Base-by-base conservation (phyloP, 2,888 invertebrate genomes). In the Lasiommata megera region DNA sequence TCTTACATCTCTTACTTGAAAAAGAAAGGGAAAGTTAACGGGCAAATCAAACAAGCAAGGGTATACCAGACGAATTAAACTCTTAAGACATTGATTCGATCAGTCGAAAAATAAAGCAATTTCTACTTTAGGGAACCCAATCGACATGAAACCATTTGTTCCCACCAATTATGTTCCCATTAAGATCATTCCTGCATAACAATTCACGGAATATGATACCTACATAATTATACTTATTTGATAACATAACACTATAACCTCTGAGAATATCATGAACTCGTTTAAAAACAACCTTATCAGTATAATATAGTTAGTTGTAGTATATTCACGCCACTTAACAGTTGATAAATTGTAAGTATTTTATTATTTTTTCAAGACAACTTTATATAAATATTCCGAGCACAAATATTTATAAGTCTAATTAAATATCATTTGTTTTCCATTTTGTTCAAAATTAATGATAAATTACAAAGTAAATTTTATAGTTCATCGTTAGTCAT, bases 201-300 rank as follows among this genome's bases (percentile, higher is more conserved):
- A 37, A 7, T 37, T 3, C 14, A 12, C 14, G 6, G 12, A 23
- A 43, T n/a, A 41, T 23, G 18, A 23, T 41, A 23, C n/a, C 6
- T 23, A 12, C 2, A 11, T 43, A 37, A 28, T 14, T 12, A 29
- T 14, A 14, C 28, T 12, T 34, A 16, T 8, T 14, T 18, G 54
- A 54, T 54, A 54, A 31, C 54, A 54, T 47, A n/a, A 34, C 3
- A 34, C 1, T 38, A 28, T 40, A 43, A 50, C 41, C 55, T 50
- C 43, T 48, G 48, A 28, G 38, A 16, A 36, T 14, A 47, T 23
- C 48, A 56, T 40, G 40, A 48, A 18, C n/a, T 28, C 11, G 14
- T 28, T 34, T 31, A 34, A 17, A 41, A 48, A 48, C 41, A 50
- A 56, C 41, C 43, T 44, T 47, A 47, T 14, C 47, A 47, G 37